Base-by-base conservation (phyloP, 2,888 invertebrate genomes). In the Temnothorax rugatulus region DNA sequence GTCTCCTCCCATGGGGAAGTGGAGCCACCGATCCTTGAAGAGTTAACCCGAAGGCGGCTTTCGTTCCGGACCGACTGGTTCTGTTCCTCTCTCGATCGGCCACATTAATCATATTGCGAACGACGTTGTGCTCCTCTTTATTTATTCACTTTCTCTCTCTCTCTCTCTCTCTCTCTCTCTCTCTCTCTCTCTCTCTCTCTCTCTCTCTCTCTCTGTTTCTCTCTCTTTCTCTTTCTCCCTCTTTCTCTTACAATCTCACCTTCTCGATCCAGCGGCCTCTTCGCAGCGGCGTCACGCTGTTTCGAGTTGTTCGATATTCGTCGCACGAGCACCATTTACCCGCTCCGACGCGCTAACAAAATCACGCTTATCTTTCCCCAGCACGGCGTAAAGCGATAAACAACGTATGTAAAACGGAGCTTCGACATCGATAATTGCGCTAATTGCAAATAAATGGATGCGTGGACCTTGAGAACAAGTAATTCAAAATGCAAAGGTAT, bases 61-160 rank as follows among this genome's bases (percentile, higher is more conserved):
- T 87, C 86, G 88, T 88, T 89, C 90, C 83, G 89, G 88, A 87
- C 89, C 91, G 89, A 92, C 92, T 92, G 92, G 90, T 92, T 91
- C 89, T 88, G 87, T 90, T 90, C 90, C 88, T 89, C 91, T 90
- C 87, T 89, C 88, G 91, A 92, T 91, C 89, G 88, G 84, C 87
- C 90, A 89, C 90, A 92, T 92, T 92, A 92, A 92, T 92, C 92
- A 92, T 92, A 91, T 85, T 75, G 88, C 86, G 89, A 91, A 92
- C 91, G 91, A 92, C 92, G 89, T 88, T 87, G 87, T 76, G 83
- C 89, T 84, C 84, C 87, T 85, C 85, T 86, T 82, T 75, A 84
- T 76, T 87, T 85, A 82, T 84, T 77, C 74, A 50, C 61, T 44
- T 66, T 74, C 83, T 79, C 44, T 69, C 69, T 82, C 74, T 74